Percentiles rank a stretch among this genome's conserved stretches.
phyloP scores from a whole-genome alignment of 2,797 vertebrate genomes.

The Orientallactaga sibirica region DNA sequence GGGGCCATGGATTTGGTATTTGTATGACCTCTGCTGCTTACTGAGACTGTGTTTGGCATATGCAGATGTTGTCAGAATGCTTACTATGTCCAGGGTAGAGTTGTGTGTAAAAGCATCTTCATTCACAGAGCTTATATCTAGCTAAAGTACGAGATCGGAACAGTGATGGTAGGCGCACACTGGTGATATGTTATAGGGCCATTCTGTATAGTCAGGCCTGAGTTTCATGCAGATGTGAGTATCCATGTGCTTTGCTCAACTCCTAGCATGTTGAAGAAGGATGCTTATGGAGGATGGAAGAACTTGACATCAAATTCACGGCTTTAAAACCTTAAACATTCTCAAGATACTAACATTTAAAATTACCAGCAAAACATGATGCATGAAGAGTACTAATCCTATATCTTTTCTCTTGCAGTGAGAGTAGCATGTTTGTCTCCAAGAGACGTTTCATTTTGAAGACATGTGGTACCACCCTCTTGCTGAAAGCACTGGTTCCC shows the following conservation, averaged over 20 bases:
- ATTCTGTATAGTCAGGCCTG: no score
- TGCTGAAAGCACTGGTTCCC: constrained; percentile 99
- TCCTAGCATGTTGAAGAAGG: no score
- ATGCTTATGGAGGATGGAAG: no score
- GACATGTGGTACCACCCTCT: constrained; percentile 99
- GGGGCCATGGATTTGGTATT: background rate
- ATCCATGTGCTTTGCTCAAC: no score
- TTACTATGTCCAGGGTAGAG: constrained; percentile 4
- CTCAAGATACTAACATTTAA: background rate
- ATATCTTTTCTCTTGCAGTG: constrained; percentile 89
- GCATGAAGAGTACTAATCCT: constrained; percentile 2
- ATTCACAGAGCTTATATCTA: constrained; percentile 37
- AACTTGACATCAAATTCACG: no score
- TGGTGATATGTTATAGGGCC: no score
- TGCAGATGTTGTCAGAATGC: background rate
- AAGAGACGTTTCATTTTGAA: constrained; percentile 99
- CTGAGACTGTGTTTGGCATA: background rate
- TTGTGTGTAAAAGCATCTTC: constrained; percentile 37
- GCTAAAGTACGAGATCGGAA: background rate
- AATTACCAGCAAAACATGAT: background rate
- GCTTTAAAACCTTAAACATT: background rate
- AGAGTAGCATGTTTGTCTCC: constrained; percentile 99
- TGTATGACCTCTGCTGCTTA: background rate
- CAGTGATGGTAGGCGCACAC: no score
- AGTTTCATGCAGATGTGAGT: no score